These are phyloP conservation scores for Fragum sueziense DNA, from an alignment of 2,888 invertebrate species.

Conservation along the genomic window DNA sequence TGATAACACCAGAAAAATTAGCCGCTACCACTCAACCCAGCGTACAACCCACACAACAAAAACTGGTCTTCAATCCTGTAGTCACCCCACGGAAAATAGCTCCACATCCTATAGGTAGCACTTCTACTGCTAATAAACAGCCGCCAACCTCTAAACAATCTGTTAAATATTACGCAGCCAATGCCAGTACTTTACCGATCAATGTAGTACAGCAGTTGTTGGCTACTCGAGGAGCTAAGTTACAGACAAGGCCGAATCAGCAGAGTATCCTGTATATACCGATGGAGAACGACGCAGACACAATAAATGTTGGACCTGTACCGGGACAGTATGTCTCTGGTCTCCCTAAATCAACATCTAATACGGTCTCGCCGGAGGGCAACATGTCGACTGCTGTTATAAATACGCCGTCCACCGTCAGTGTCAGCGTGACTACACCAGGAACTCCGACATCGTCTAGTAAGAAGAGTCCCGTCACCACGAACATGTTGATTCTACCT, in stretches of 20 bases:
- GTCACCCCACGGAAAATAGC: slow-evolving; percentile 53
- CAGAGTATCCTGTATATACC: slow-evolving; percentile 59
- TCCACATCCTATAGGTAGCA: slow-evolving; percentile 32
- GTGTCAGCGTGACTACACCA: neutral
- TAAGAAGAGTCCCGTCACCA: neutral
- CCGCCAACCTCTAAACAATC: slow-evolving; percentile 28
- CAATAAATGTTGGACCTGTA: slow-evolving; percentile 35
- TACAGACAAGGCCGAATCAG: slow-evolving; percentile 64
- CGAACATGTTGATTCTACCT: slow-evolving; percentile 44
- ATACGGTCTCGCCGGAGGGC: neutral
- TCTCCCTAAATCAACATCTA: neutral
- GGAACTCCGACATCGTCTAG: neutral
- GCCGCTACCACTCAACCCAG: neutral
- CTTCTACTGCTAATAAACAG: neutral
- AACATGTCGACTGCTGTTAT: neutral
- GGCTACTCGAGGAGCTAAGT: slow-evolving; percentile 69
- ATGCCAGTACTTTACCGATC: slow-evolving; percentile 68
- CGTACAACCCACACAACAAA: slow-evolving; percentile 11
- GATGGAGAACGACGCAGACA: slow-evolving; percentile 52
- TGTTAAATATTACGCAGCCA: slow-evolving; percentile 64
- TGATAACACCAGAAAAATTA: slow-evolving; percentile 25
- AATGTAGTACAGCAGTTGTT: slow-evolving; percentile 74
- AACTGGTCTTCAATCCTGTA: slow-evolving; percentile 1
- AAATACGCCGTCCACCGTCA: neutral
- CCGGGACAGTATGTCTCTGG: slow-evolving; percentile 19